Evolutionary conservation across 2,797 vertebrate species (phyloP).

Genomic region (Smutsia temminckii): DNA sequence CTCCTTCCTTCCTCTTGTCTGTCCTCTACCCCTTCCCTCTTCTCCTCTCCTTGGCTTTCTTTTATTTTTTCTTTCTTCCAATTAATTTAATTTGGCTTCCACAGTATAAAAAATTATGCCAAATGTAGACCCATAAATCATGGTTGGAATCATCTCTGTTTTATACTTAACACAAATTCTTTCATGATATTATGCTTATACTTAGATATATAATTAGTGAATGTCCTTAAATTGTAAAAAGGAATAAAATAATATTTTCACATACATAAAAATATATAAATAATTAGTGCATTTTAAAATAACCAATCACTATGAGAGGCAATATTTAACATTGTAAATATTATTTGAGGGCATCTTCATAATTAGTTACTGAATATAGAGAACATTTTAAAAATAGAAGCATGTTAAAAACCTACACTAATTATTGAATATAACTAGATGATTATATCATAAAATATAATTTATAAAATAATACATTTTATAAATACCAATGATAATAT

Average conservation of each 20-base stretch:
- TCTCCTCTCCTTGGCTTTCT: background rate
- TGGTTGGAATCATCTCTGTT: background rate
- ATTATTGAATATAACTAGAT: background rate
- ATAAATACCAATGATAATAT: background rate
- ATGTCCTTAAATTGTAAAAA: background rate
- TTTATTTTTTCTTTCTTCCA: background rate
- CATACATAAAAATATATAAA: background rate
- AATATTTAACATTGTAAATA: background rate
- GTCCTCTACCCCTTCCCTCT: no score
- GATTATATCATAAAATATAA: no score
- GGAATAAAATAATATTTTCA: background rate
- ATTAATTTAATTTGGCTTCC: background rate
- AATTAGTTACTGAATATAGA: background rate
- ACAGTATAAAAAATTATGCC: background rate
- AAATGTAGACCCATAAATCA: background rate
- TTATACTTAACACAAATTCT: background rate
- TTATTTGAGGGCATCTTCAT: background rate
- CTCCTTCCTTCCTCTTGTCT: background rate
- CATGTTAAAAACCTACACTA: background rate
- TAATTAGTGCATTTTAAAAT: background rate
- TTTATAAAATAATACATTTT: background rate
- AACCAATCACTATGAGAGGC: background rate
- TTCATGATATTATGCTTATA: background rate
- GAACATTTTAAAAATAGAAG: background rate
- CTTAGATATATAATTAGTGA: background rate